Evolutionary conservation across 2,888 invertebrate genomes (phyloP).

Genomic region (Torymus auratus): DNA sequence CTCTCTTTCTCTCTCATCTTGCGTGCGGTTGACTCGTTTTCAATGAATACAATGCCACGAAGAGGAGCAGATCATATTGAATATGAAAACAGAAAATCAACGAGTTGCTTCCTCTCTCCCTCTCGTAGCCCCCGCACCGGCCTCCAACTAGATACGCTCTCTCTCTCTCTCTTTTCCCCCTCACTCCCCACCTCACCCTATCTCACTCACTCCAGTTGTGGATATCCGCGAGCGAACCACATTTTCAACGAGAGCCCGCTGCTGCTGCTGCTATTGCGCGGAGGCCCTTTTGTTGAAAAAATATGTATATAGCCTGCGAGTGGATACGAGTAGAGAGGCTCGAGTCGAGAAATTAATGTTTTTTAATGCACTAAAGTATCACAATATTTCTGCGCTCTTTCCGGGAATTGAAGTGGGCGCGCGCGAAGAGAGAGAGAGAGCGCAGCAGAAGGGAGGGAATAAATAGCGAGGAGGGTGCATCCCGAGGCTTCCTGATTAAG

Average conservation of each 20-base stretch:
- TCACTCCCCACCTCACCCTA: slow-evolving; percentile 3
- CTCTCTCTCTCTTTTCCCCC: slow-evolving; percentile 12
- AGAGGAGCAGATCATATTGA: slow-evolving; percentile 74
- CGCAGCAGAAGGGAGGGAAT: neutral
- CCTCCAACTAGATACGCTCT: slow-evolving; percentile 10
- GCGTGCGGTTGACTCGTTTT: slow-evolving; percentile 77
- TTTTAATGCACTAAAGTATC: slow-evolving; percentile 26
- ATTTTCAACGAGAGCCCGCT: slow-evolving; percentile 9
- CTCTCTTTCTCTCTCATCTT: slow-evolving; percentile 66
- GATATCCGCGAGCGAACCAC: neutral
- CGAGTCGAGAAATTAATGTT: slow-evolving; percentile 17
- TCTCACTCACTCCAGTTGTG: neutral
- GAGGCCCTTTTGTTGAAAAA: slow-evolving; percentile 34
- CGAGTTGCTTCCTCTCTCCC: slow-evolving; percentile 67
- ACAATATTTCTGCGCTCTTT: neutral
- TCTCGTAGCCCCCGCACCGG: slow-evolving; percentile 4
- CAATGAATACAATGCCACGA: slow-evolving; percentile 76
- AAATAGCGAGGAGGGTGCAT: neutral
- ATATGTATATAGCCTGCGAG: slow-evolving; percentile 9
- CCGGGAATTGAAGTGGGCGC: slow-evolving; percentile 11
- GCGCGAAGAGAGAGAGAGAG: too few species aligned
- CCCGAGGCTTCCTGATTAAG: too few species aligned
- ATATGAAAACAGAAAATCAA: slow-evolving; percentile 77
- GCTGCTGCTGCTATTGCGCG: neutral
- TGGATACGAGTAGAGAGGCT: neutral